A percentile compares a stretch with the other conserved stretches of the same genome.
These are phyloP conservation scores for Ruditapes philippinarum DNA, from an alignment of 1,140 invertebrate species.

Conservation along the genomic window DNA sequence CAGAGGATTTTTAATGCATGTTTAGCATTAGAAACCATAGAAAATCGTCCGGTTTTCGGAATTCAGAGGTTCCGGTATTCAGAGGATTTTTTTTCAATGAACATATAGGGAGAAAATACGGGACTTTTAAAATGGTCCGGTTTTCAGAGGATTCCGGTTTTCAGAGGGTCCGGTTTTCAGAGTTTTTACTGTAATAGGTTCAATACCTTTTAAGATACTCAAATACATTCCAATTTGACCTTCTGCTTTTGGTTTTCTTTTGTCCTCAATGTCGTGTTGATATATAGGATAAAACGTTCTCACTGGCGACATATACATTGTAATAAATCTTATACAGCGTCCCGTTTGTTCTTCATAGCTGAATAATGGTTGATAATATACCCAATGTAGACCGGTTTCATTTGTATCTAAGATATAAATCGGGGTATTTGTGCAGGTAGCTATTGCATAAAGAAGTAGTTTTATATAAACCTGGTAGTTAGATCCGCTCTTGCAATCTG, in stretches of 20 bases:
- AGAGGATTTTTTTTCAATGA: too few species aligned
- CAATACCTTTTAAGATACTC: not conserved
- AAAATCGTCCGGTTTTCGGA: too few species aligned
- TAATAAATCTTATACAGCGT: not conserved
- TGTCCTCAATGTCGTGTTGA: not conserved
- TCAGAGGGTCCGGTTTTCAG: too few species aligned
- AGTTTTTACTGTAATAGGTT: too few species aligned
- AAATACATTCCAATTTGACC: not conserved
- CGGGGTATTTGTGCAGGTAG: not conserved
- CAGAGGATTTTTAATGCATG: too few species aligned
- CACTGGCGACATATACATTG: not conserved
- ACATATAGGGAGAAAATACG: too few species aligned
- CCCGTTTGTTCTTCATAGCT: not conserved
- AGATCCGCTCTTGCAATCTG: not conserved
- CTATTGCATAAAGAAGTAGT: not conserved
- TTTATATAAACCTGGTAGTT: not conserved
- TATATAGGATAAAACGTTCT: not conserved
- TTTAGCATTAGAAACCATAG: too few species aligned
- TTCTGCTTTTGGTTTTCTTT: not conserved
- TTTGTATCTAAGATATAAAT: not conserved
- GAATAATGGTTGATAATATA: not conserved
- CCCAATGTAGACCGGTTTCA: not conserved
- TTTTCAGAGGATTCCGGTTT: too few species aligned
- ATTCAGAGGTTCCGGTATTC: too few species aligned
- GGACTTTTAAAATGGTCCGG: too few species aligned